Base-by-base conservation (phyloP, 2,888 invertebrate genomes). In the Leistus spinibarbis region DNA sequence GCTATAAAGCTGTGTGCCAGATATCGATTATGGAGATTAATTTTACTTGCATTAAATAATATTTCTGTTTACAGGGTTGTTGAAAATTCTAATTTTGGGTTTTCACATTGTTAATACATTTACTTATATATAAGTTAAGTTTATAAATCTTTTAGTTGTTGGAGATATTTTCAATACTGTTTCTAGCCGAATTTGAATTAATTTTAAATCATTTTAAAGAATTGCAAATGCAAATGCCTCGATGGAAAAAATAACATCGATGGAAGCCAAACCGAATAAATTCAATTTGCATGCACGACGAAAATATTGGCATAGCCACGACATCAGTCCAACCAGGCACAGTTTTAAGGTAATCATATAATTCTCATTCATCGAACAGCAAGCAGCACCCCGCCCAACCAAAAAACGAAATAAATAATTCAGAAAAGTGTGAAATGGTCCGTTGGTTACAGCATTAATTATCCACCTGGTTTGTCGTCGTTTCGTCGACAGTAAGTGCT, bases 381-480 rank as follows among this genome's bases (percentile, higher is more conserved):
- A 13, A 40, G 40, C 40, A 40, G 40, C 40, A 13, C 7, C 40
- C 40, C 40, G 40, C 10, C 40, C n/a, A n/a, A n/a, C n/a, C n/a
- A n/a, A 40, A 40, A 40, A 40, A 40, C 40, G 40, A 40, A 19
- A 57, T 56, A 65, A 72, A 72, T 72, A 72, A 65, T 66, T 72
- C 65, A 65, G 54, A 56, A 71, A 69, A 71, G 64, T 54, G 54
- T 23, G 71, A 71, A 40, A 64, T 22, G 27, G 22, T 20, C 23
- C 54, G 54, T 63, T 63, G 65, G 72, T 66, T 72, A 66, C 10
- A 7, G 65, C 65, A 72, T 72, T 72, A 72, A 72, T 72, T 72
- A 72, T 72, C 54, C 66, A 72, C 72, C 72, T 72, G 72, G 72
- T 72, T 72, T 64, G 72, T 72, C 72, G 24, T 54, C 54, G 24